Base-by-base conservation (phyloP, 2,797 vertebrate species). In the Adrianichthys oophorus region DNA sequence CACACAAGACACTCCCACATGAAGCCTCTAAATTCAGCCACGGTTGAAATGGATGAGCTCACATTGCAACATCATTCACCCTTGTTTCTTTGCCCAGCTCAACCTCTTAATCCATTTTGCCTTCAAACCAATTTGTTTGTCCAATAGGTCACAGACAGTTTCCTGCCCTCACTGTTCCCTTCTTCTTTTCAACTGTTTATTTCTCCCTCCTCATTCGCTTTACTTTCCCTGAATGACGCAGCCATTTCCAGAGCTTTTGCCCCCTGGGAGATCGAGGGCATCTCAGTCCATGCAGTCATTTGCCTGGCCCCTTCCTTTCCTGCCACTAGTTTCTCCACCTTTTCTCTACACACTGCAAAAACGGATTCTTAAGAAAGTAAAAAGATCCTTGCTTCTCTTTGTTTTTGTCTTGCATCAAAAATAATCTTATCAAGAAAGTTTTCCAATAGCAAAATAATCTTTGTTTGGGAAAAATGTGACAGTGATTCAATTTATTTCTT, bases 51-150 rank as follows among this genome's bases (percentile, higher is more conserved):
- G 79, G 87, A 86, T 86, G 85, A 82, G 79, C 72, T 84, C 77
- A 68, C 84, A 72, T 79, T 83, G 79, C 81, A 75, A 82, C 85
- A 82, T 86, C 84, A 74, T 80, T 86, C 80, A 76, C 67, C 73
- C 70, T 82, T 75, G 71, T 75, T 88, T 82, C 56, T 76, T 74
- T 74, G 51, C 48, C 61, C 62, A 44, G 52, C 68, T 80, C 84
- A 87, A 84, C 81, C 82, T 88, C 82, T 87, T 91, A 88, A 92
- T 90, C 85, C 81, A 85, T 85, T 89, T 86, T 87, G 84, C 76
- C 80, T 79, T 71, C 76, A 85, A 85, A 90, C 76, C 86, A 84
- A 87, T 90, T 87, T 92, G 85, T 89, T 89, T 88, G 84, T 87
- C 88, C 83, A 74, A 83, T 83, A 87, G 88, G 83, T 90, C 88